Evolutionary conservation across 2,888 invertebrate genomes (phyloP), one percentile per base, ranked within the genome.

Genomic region (Portevinia maculata): DNA sequence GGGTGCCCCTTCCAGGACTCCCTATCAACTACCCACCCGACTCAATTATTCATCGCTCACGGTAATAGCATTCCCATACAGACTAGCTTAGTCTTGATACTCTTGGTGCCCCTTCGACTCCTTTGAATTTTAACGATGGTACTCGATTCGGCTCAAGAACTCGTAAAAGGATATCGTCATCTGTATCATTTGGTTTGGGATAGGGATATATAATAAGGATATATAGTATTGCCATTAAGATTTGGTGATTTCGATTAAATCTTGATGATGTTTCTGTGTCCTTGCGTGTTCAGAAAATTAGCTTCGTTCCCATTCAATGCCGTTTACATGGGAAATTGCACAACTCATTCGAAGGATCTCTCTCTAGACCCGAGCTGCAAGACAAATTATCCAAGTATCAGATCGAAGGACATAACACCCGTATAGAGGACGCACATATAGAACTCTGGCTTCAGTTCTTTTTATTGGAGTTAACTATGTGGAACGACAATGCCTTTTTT

Each of bases 161-260:
- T 65, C 70, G 69, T 59, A 70, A 70, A 76, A 64, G 62, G 60
- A 60, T 67, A 69, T 59, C 57, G 57, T 57, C 64, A 52, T 75
- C 57, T 57, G 57, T 53, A 65, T 59, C 59, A 52, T 69, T 59
- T 17, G 52, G 50, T 37, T 37, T 39, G 39, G 39, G 39, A 39
- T 39, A 39, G 13, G 7, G 9, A 9, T 32, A 32, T 13, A 39
- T 6, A 39, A 7, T 7, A 39, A 7, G 55, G 62, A 48, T 71
- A 37, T 64, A 84, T 84, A 70, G 84, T 74, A 84, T 84, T 79
- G 71, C 84, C 60, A 84, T 84, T 84, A 78, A 84, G 83, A 84
- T 79, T 79, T 78, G 73, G 78, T 84, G 78, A 84, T 84, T 78
- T 73, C 78, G 71, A 79, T 78, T 84, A 84, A 84, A 79, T 79